Evolutionary conservation across 2,888 invertebrate species (phyloP).

Genomic region (Lasioglossum villosulum): DNA sequence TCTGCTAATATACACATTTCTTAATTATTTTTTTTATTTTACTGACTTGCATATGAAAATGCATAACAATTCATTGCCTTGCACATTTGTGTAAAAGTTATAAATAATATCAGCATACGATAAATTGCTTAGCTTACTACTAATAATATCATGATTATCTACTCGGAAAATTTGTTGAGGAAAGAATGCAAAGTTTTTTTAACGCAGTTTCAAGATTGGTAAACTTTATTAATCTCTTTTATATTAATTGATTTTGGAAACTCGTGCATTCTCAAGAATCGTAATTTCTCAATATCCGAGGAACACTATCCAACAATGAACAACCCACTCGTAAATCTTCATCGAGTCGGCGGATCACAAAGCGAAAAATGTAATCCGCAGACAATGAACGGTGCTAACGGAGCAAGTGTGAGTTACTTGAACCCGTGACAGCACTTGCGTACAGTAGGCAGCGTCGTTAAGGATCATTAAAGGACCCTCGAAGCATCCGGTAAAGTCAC

Average conservation of each 20-base stretch:
- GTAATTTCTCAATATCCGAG: too few species aligned
- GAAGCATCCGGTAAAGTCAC: conserved; percentile 67
- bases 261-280: not conserved
- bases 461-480: conserved; percentile 66
- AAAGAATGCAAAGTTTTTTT: too few species aligned
- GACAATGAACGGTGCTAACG: conserved; percentile 33
- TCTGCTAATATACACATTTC: too few species aligned
- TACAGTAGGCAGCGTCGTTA: conserved; percentile 59
- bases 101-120: too few species aligned
- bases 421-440: conserved; percentile 52
- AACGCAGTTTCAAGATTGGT: too few species aligned
- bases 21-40: too few species aligned
- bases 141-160: too few species aligned
- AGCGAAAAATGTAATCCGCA: conserved; percentile 22
- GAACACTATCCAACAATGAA: not conserved
- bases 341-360: not conserved
- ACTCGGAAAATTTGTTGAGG: too few species aligned
- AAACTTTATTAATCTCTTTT: not conserved
- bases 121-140: too few species aligned
- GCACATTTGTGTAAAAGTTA: too few species aligned
- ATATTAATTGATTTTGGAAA: not conserved
- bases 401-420: conserved; percentile 47
- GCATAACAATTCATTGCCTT: too few species aligned
- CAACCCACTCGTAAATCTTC: not conserved
- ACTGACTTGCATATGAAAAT: too few species aligned